Conservation (phyloP, 64 coral and sea anemone species). For the Dendronephthya gigantea region DNA sequence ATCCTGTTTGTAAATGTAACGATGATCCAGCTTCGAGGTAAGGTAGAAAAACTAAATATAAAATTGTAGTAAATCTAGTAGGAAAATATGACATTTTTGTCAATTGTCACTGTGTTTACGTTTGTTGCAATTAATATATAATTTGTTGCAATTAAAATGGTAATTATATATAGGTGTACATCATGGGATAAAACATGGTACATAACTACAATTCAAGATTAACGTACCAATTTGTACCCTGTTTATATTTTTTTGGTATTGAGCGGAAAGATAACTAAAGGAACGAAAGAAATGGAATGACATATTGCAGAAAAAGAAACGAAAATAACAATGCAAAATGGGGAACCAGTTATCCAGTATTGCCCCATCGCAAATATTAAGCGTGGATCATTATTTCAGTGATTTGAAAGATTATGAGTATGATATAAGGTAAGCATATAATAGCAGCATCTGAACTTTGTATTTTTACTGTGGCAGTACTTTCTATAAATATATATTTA, state of each 20-base stretch:
- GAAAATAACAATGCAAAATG: constrained; percentile 23
- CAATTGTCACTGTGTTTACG: no score
- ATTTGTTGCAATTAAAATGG: no score
- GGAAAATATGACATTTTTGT: background rate
- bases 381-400: constrained; percentile 84
- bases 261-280: no score
- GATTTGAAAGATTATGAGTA: constrained; percentile 84
- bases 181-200: no score
- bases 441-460: background rate
- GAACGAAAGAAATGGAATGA: constrained; percentile 7
- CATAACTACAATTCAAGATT: no score
- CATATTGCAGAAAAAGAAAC: background rate
- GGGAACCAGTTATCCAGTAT: constrained; percentile 87
- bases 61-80: background rate
- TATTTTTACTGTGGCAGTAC: no score
- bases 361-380: constrained; percentile 85
- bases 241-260: no score
- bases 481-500: no score
- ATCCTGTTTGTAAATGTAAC: background rate
- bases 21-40: background rate
- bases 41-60: background rate
- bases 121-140: no score
- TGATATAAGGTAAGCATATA: constrained; percentile 55
- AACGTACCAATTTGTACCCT: no score
- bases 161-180: no score